phyloP scores from a whole-genome alignment of 1,140 invertebrate genomes.

The Hormaphis cornu region DNA sequence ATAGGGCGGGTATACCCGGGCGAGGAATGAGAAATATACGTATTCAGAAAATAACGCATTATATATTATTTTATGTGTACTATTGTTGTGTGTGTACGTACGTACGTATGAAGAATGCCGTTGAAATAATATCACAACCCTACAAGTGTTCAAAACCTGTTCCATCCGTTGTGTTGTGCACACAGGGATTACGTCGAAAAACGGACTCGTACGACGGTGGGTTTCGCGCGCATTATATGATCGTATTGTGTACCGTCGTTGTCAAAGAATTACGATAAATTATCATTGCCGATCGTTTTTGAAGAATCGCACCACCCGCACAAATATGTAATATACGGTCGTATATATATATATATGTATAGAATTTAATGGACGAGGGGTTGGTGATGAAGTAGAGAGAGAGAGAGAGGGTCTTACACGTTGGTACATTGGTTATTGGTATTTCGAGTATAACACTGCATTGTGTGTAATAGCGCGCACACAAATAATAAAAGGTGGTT shows the following conservation, averaged over 20 bases:
- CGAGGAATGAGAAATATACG: background rate
- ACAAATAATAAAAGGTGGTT: too few species aligned
- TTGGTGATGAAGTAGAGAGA: background rate
- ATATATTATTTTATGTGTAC: too few species aligned
- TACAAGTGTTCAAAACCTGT: slow-evolving; percentile 28
- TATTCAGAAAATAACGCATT: background rate
- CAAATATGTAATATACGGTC: background rate
- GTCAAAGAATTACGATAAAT: slow-evolving; percentile 28
- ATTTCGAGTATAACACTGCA: too few species aligned
- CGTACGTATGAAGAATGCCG: slow-evolving; percentile 19
- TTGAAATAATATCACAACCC: slow-evolving; percentile 26
- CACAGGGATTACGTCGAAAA: slow-evolving; percentile 26
- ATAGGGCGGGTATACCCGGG: background rate
- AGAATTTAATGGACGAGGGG: background rate
- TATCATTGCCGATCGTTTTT: slow-evolving; percentile 22
- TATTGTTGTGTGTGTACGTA: background rate
- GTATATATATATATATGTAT: background rate
- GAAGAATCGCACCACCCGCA: slow-evolving; percentile 27
- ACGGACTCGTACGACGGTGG: background rate
- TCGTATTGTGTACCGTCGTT: slow-evolving; percentile 19
- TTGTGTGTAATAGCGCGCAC: too few species aligned
- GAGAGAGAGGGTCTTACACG: too few species aligned
- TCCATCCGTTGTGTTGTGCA: slow-evolving; percentile 22
- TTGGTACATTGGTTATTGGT: too few species aligned
- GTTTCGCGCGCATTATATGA: background rate